Percentiles rank a stretch among this genome's conserved stretches.
Conservation (phyloP, 2,113 vertebrate genomes). For the Indicator indicator region DNA sequence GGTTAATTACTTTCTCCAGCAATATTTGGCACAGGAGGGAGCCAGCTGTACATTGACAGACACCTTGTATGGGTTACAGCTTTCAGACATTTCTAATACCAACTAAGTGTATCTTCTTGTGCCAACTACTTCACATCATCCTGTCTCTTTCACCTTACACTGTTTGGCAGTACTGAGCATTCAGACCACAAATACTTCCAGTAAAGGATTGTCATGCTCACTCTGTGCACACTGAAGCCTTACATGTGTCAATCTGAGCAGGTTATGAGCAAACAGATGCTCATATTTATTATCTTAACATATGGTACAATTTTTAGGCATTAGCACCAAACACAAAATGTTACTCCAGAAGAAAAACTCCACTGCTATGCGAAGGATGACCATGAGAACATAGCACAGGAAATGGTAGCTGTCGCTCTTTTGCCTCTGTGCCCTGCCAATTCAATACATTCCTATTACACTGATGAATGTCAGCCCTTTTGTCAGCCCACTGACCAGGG, state of each 20-base stretch:
- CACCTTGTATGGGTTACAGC: background rate
- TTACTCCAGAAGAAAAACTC: background rate
- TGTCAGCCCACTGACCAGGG: background rate
- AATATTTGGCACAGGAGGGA: constrained; percentile 24
- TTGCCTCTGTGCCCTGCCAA: background rate
- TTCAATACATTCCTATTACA: background rate
- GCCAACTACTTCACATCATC: background rate
- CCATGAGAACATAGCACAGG: fast-evolving
- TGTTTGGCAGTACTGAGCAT: background rate
- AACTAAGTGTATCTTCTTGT: background rate
- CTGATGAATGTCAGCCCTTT: background rate
- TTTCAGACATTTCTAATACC: background rate
- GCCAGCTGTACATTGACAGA: background rate
- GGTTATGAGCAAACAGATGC: background rate
- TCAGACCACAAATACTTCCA: background rate
- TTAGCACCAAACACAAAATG: background rate
- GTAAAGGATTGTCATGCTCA: background rate
- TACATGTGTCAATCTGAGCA: fast-evolving
- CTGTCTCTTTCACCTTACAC: background rate
- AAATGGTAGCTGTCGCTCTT: background rate
- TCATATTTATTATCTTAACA: background rate
- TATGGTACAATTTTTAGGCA: background rate
- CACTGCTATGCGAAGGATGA: background rate
- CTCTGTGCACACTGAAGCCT: background rate
- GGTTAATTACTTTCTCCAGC: constrained; percentile 32